phyloP scores from a whole-genome alignment of 2,797 vertebrate genomes.

The Erethizon dorsatum region DNA sequence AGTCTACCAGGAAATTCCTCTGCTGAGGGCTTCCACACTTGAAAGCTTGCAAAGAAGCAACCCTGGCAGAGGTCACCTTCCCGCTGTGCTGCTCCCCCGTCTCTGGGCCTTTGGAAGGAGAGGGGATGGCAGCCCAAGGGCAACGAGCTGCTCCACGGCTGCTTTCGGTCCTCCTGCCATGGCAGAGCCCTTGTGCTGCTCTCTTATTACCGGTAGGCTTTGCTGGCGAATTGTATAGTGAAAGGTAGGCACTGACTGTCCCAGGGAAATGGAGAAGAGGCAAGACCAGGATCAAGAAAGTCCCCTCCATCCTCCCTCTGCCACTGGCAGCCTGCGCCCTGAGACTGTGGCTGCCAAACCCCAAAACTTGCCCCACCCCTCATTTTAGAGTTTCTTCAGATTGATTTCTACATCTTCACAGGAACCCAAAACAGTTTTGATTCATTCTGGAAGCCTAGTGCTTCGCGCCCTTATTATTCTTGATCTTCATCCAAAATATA shows the following conservation, averaged over 20 bases:
- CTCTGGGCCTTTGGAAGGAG: background rate
- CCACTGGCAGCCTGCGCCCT: background rate
- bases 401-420: slow-evolving; percentile 25
- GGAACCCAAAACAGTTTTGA: slow-evolving; percentile 37
- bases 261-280: background rate
- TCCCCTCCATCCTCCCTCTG: background rate
- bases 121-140: background rate
- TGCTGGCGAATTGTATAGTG: background rate
- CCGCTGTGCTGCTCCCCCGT: too few relatives aligned
- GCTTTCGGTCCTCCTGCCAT: background rate
- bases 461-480: background rate
- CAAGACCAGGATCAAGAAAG: background rate
- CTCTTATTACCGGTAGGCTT: background rate
- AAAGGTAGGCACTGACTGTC: background rate
- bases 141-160: background rate
- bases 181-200: background rate
- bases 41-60: background rate
- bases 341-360: background rate
- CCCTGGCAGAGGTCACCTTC: background rate
- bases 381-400: slow-evolving; percentile 4
- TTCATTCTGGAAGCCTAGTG: slow-evolving; percentile 38
- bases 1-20: background rate
- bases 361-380: background rate
- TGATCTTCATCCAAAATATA: slow-evolving; percentile 39
- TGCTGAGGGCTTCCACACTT: background rate